These are phyloP conservation scores for Circaetus gallicus DNA, from an alignment of 2,113 vertebrate species.

Conservation along the genomic window DNA sequence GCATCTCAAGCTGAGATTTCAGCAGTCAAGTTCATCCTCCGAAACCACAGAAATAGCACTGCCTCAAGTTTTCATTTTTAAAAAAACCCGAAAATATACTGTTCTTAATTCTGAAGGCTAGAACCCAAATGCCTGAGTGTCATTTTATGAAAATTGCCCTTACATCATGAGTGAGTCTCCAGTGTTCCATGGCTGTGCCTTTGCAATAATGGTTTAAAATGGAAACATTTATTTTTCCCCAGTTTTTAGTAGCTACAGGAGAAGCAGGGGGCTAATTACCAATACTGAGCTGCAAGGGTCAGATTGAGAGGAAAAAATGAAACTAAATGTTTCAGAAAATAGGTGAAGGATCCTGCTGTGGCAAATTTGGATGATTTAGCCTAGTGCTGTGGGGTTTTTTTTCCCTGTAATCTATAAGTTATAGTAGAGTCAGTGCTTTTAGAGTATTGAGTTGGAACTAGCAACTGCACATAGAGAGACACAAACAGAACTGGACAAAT, in stretches of 20 bases:
- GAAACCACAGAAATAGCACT: neutral
- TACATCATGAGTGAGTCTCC: neutral
- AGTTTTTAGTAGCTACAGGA: slow-evolving; percentile 27
- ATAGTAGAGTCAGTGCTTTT: neutral
- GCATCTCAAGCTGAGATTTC: neutral
- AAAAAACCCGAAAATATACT: neutral
- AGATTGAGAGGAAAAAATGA: slow-evolving; percentile 30
- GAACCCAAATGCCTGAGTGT: neutral
- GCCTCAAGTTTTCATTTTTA: neutral
- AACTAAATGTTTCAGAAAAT: slow-evolving; percentile 46
- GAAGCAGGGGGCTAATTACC: slow-evolving; percentile 39
- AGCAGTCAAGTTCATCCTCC: neutral
- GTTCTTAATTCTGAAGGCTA: slow-evolving; percentile 7
- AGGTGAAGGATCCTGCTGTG: slow-evolving; percentile 11
- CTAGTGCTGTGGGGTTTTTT: neutral
- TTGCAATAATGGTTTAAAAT: slow-evolving; percentile 50
- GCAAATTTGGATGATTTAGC: slow-evolving; percentile 50
- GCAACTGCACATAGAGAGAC: neutral
- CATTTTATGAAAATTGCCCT: slow-evolving; percentile 41
- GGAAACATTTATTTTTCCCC: slow-evolving; percentile 38
- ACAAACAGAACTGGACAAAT: neutral
- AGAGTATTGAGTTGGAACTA: neutral
- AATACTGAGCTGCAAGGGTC: slow-evolving; percentile 19
- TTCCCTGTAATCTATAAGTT: neutral
- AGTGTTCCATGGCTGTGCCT: slow-evolving; percentile 6